Percentiles rank a stretch among this genome's conserved stretches.
Conservation (phyloP, 1,140 invertebrate species). For the Monomorium pharaonis region DNA sequence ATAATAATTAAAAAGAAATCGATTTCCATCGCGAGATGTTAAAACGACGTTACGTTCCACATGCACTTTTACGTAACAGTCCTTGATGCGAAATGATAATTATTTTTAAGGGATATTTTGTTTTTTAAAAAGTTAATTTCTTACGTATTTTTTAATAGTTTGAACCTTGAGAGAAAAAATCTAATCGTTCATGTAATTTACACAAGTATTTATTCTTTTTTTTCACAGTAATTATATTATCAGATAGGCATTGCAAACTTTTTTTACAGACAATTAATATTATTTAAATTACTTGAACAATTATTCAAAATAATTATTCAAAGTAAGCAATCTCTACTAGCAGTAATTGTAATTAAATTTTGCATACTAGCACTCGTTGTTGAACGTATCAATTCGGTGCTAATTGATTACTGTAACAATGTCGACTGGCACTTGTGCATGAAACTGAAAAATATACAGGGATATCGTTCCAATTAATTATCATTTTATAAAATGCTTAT, state of each 20-base stretch:
- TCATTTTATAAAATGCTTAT: neutral
- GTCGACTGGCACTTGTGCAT: no score
- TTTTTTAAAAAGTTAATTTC: no score
- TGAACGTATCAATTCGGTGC: neutral
- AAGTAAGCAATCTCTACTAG: neutral
- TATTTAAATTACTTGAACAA: no score
- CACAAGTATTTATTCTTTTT: no score
- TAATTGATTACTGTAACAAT: neutral
- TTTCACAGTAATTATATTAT: no score
- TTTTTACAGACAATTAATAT: no score
- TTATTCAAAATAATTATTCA: no score
- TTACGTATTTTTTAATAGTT: no score
- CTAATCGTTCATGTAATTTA: no score
- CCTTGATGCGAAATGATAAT: neutral
- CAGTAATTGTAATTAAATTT: neutral
- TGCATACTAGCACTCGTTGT: no score
- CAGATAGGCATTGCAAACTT: no score
- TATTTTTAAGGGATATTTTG: neutral
- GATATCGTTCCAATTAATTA: neutral
- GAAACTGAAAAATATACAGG: neutral
- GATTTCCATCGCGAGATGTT: neutral
- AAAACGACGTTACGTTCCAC: conserved; percentile 2
- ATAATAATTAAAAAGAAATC: conserved; percentile 34
- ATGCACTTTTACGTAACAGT: neutral
- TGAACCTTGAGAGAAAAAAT: no score